Base-by-base conservation (phyloP, 1,140 invertebrate genomes). In the Colletes latitarsis region DNA sequence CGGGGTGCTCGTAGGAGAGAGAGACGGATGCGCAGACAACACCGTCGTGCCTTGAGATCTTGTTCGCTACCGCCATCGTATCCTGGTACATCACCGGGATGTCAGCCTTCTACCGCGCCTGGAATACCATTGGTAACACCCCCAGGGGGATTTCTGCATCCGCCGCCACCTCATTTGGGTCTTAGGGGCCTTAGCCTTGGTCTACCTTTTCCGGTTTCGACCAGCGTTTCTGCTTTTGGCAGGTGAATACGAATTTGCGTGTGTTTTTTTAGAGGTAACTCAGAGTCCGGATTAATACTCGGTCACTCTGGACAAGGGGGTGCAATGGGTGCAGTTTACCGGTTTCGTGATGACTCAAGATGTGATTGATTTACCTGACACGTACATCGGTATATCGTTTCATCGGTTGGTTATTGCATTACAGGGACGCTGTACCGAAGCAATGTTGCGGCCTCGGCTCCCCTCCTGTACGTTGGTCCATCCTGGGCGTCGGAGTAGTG, bases 391-490 rank as follows among this genome's bases (percentile, higher is more conserved):
- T 92, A 90, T 90, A 91, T 92, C 91, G 89, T 39, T 82, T 77
- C 81, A 85, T 83, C 82, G 76, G 67, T 88, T 78, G 75, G 57
- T 82, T 87, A 74, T 88, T 88, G 81, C 88, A 74, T 91, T 88
- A 60, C 90, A 93, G 93, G 82, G 92, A 93, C 87, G 91, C 92
- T 77, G 92, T 92, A 73, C 93, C 93, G 82, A 93, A 93, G 91
- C 93, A 93, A 82, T 93, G 93, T 73, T 93, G 93, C 71, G 92
- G 93, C 69, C 86, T 93, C 53, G 89, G 93, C 78, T 93, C 92
- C 41, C 93, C 92, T 67, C 92, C 92, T 58, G 92, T 93, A 39
- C 93, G 92, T 76, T 93, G 93, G 92, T 93, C 93, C 82, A 93
- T 93, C 83, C 84, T 93, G 39, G 92, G 92, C 57, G 91, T 93